These are phyloP conservation scores for Agrypnia vestita DNA, from an alignment of 1,140 invertebrate genomes.

Conservation along the genomic window DNA sequence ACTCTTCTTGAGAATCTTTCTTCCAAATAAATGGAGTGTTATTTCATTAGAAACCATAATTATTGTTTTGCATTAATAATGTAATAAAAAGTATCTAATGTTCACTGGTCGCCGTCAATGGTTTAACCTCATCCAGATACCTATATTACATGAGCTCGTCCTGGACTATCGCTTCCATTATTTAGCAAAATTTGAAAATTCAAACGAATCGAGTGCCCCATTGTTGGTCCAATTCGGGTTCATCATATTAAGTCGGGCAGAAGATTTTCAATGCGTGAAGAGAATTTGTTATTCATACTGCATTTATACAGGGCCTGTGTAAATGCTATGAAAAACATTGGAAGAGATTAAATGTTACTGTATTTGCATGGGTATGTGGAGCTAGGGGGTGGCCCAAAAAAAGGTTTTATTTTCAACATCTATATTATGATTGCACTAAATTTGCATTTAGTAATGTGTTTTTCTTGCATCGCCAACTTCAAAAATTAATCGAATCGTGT, in stretches of 20 bases:
- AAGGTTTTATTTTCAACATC: no score
- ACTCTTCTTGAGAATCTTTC: no score
- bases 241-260: conserved; percentile 46
- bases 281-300: conserved; percentile 52
- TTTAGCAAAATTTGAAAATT: conserved; percentile 30
- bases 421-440: no score
- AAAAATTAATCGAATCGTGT: no score
- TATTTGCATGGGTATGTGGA: neutral
- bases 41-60: no score
- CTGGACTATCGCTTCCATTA: neutral
- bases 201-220: conserved; percentile 22
- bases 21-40: no score
- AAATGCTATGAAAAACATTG: conserved; percentile 52
- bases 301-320: conserved; percentile 16
- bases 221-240: conserved; percentile 22
- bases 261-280: conserved; percentile 59
- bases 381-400: neutral
- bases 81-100: no score
- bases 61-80: no score
- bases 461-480: no score
- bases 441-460: no score
- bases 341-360: conserved; percentile 53
- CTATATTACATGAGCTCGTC: neutral
- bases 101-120: no score
- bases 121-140: neutral